phyloP scores from a whole-genome alignment of 2,113 vertebrate genomes.

The Argyrosomus japonicus region DNA sequence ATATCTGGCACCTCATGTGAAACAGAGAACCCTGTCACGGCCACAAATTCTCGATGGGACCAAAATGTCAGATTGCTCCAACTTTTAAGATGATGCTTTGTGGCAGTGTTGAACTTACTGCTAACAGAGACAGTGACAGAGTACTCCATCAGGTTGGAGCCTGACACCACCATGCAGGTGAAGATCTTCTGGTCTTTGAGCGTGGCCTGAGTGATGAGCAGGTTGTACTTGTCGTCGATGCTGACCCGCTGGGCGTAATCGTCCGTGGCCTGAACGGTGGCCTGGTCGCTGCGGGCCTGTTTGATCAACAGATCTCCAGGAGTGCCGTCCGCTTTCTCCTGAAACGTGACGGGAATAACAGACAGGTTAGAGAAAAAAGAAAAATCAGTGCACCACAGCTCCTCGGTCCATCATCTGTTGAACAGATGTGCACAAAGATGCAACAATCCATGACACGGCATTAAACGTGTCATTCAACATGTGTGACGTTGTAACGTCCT shows the following conservation, averaged over 20 bases:
- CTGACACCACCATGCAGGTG: slow-evolving; percentile 92
- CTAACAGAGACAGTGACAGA: slow-evolving; percentile 86
- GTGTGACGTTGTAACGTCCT: not conserved
- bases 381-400: not conserved
- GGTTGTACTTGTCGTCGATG: slow-evolving; percentile 87
- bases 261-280: slow-evolving; percentile 87
- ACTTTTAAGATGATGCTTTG: not conserved
- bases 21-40: no score
- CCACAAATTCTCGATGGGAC: no score
- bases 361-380: not conserved
- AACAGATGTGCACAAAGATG: not conserved
- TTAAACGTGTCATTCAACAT: not conserved
- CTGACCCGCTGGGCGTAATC: slow-evolving; percentile 88
- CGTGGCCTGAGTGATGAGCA: slow-evolving; percentile 87
- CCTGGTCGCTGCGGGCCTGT: slow-evolving; percentile 51
- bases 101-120: slow-evolving; percentile 86
- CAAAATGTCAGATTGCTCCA: no score
- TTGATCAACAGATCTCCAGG: slow-evolving; percentile 76
- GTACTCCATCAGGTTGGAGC: slow-evolving; percentile 86
- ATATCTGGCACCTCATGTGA: no score
- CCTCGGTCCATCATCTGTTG: not conserved
- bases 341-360: not conserved
- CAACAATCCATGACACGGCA: not conserved
- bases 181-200: slow-evolving; percentile 92
- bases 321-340: slow-evolving; percentile 65